Evolutionary conservation across 2,113 vertebrate species (phyloP).

Genomic region (Stegastes partitus): DNA sequence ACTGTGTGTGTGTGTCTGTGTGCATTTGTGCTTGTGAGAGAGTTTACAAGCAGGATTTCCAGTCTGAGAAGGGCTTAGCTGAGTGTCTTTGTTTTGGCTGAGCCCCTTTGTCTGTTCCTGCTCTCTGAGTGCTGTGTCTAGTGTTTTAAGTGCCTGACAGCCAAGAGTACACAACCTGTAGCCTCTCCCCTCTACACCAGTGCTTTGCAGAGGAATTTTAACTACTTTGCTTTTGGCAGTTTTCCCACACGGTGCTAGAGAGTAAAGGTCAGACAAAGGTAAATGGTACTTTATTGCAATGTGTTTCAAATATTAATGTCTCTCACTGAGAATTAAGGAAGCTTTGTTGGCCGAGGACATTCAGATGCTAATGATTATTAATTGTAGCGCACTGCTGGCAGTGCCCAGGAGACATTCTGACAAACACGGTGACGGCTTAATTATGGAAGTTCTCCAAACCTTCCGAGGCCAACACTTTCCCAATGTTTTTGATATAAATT

Average conservation of each 20-base stretch:
- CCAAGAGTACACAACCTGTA: conserved; percentile 39
- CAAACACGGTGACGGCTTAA: too few species aligned
- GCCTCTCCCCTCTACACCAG: conserved; percentile 7
- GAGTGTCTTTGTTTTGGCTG: conserved; percentile 54
- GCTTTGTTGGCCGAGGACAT: not conserved
- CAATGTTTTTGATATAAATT: too few species aligned
- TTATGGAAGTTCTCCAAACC: too few species aligned
- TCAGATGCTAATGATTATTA: not conserved
- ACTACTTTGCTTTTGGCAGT: conserved; percentile 38
- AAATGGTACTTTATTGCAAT: conserved; percentile 18
- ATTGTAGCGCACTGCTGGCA: too few species aligned
- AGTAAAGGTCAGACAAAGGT: conserved; percentile 26
- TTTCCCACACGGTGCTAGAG: conserved; percentile 12
- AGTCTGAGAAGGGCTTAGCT: conserved; percentile 44
- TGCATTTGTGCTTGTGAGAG: not conserved
- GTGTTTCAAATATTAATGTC: conserved; percentile 2
- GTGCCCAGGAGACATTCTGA: too few species aligned
- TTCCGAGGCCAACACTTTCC: too few species aligned
- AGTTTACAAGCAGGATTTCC: conserved; percentile 41
- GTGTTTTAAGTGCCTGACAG: conserved; percentile 56
- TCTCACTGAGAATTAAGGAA: not conserved
- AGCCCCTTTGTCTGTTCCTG: conserved; percentile 30
- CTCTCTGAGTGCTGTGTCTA: conserved; percentile 39
- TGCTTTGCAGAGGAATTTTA: conserved; percentile 32
- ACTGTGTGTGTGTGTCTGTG: not conserved